Evolutionary conservation across 2,888 invertebrate species (phyloP), one percentile per base, ranked within the genome.

Genomic region (Nymphalis c-album): DNA sequence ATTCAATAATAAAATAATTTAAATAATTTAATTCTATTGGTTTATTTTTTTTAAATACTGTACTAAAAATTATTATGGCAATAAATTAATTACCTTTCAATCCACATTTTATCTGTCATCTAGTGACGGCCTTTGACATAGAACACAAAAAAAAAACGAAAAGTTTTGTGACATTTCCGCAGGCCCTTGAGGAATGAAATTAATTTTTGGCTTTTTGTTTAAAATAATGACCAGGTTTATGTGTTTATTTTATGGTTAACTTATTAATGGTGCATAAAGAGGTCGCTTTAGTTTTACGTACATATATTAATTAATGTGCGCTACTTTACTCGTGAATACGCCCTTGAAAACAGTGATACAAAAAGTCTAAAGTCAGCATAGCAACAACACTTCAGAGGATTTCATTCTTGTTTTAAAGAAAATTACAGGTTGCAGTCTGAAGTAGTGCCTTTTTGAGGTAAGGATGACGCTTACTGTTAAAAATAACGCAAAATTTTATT

Each of bases 301-400:
- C 48, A 26, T 47, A 35, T 63, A 31, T 40, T 40, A 17, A 22
- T 60, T 63, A 61, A 76, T 73, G 75, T 79, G 77, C 76, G 69
- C 73, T 74, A 74, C 72, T 79, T 77, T 77, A 79, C 77, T 76
- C 76, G 82, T 80, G 84, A 80, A 82, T 82, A 85, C 88, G 91
- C 88, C 90, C 91, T 90, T 91, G 91, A 90, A 88, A 89, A 86
- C 80, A 74, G 85, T 85, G 85, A 84, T 82, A 80, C 85, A 85
- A 84, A 84, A 88, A 89, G 82, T 85, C 85, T 85, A 80, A 85
- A 87, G 86, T 88, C 88, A 87, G 91, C 91, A 88, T 91, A 91
- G 91, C 90, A 91, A 91, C 91, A 91, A 86, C 82, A 81, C 80
- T 87, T 84, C 78, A 79, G 82, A 81, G 79, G 77, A 72, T 84